A percentile compares a stretch with the other conserved stretches of the same genome.
phyloP scores from a whole-genome alignment of 2,113 vertebrate genomes.

The Elephantulus edwardii region DNA sequence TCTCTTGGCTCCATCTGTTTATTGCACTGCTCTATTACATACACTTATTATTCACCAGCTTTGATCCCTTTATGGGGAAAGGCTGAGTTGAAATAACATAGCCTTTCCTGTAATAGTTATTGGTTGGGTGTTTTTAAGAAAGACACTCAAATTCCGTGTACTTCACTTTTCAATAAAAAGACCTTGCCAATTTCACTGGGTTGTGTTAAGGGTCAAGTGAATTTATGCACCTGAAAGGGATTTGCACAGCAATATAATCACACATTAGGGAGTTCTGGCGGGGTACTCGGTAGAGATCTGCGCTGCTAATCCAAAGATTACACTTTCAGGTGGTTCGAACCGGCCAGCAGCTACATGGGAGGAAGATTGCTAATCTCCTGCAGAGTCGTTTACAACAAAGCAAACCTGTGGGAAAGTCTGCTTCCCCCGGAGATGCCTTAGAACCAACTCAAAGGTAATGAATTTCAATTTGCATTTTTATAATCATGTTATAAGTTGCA shows the following conservation, averaged over 20 bases:
- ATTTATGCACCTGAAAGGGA: neutral
- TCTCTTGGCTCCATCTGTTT: neutral
- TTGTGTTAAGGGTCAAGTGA: slow-evolving; percentile 21
- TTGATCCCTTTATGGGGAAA: neutral
- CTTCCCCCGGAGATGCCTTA: too few species aligned
- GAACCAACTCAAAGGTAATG: too few species aligned
- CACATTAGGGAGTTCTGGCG: too few species aligned
- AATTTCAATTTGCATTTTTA: too few species aligned
- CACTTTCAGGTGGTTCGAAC: too few species aligned
- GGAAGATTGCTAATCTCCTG: too few species aligned
- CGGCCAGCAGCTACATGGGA: too few species aligned
- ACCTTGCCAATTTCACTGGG: neutral
- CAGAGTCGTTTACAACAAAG: too few species aligned
- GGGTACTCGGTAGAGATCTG: too few species aligned
- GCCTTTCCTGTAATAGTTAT: neutral
- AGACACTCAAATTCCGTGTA: neutral
- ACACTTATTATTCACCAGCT: neutral
- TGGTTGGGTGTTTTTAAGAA: slow-evolving; percentile 33
- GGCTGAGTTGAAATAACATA: neutral
- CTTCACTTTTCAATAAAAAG: slow-evolving; percentile 35
- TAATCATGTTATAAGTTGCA: neutral
- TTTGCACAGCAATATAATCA: neutral
- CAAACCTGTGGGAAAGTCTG: too few species aligned
- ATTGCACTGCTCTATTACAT: neutral
- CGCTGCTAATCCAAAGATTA: too few species aligned